These are phyloP conservation scores for Timema podura DNA, from an alignment of 2,888 invertebrate species.

Conservation along the genomic window DNA sequence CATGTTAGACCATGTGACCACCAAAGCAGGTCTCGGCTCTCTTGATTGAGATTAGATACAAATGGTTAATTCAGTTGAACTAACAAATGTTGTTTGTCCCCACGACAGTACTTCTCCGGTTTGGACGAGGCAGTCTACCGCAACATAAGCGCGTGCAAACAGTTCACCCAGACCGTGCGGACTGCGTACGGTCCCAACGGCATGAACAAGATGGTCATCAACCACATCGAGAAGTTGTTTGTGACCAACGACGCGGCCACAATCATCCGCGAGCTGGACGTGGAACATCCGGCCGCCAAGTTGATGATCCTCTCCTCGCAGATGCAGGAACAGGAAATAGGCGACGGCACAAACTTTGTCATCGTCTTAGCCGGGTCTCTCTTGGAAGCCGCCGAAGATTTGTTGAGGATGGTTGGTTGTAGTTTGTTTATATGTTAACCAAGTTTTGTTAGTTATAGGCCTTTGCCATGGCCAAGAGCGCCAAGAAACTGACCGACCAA, in stretches of 20 bases:
- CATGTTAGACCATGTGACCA: too few relatives aligned
- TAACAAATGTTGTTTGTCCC: not conserved
- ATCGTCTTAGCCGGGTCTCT: conserved; percentile 91
- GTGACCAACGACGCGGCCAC: conserved; percentile 99
- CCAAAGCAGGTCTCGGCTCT: not conserved
- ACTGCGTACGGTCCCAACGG: conserved; percentile 98
- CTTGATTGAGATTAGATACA: not conserved
- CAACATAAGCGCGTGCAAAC: conserved; percentile 94
- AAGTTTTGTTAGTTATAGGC: not conserved
- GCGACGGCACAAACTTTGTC: conserved; percentile 98
- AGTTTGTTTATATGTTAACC: not conserved
- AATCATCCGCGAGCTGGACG: conserved; percentile 90
- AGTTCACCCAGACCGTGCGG: conserved; percentile 87
- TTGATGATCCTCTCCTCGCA: conserved; percentile 93
- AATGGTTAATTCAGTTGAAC: not conserved
- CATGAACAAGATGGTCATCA: conserved; percentile 99
- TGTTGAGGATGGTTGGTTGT: conserved; percentile 68
- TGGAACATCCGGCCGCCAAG: conserved; percentile 98
- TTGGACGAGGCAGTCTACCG: conserved; percentile 95
- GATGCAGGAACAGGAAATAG: conserved; percentile 98
- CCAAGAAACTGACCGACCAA: too few relatives aligned
- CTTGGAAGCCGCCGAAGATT: conserved; percentile 86
- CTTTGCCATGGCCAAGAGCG: too few relatives aligned
- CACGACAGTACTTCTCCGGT: conserved; percentile 71
- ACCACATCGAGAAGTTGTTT: conserved; percentile 97